These are phyloP conservation scores for Procavia capensis DNA, from an alignment of 2,113 vertebrate species.

Conservation along the genomic window DNA sequence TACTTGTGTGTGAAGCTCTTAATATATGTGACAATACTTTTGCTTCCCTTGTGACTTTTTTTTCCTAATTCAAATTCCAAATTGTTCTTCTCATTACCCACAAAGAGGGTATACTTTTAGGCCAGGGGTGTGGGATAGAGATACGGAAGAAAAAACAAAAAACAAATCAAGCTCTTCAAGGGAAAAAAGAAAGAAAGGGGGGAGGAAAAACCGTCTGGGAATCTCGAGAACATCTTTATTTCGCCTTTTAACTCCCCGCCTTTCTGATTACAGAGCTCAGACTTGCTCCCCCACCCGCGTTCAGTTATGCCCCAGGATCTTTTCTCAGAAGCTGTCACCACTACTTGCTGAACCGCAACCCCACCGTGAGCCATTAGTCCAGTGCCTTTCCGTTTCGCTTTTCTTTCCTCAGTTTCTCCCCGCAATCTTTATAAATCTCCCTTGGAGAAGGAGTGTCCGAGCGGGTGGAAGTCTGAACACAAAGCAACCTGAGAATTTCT, in stretches of 20 bases:
- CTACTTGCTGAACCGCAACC: constrained; percentile 68
- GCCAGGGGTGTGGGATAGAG: neutral
- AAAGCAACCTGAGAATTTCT: constrained; percentile 97
- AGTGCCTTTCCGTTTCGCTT: constrained; percentile 78
- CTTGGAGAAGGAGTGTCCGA: constrained; percentile 85
- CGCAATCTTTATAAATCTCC: constrained; percentile 82
- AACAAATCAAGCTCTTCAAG: constrained; percentile 34
- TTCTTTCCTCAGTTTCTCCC: constrained; percentile 85
- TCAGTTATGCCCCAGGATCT: constrained; percentile 67
- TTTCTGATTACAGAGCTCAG: constrained; percentile 77
- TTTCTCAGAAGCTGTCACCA: constrained; percentile 75
- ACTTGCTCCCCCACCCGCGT: constrained; percentile 16
- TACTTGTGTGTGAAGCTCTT: constrained; percentile 27
- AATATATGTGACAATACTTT: constrained; percentile 28
- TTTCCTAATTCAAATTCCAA: constrained; percentile 34
- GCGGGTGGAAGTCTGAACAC: constrained; percentile 94
- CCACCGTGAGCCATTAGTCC: constrained; percentile 67
- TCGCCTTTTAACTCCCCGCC: constrained; percentile 68
- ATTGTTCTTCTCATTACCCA: constrained; percentile 43
- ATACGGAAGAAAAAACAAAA: neutral
- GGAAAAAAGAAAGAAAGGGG: neutral
- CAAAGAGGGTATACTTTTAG: neutral
- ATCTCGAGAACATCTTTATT: constrained; percentile 78
- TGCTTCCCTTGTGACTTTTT: constrained; percentile 38
- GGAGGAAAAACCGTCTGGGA: constrained; percentile 54